Conservation (phyloP, 2,888 invertebrate species). For the Apodemia mormo region DNA sequence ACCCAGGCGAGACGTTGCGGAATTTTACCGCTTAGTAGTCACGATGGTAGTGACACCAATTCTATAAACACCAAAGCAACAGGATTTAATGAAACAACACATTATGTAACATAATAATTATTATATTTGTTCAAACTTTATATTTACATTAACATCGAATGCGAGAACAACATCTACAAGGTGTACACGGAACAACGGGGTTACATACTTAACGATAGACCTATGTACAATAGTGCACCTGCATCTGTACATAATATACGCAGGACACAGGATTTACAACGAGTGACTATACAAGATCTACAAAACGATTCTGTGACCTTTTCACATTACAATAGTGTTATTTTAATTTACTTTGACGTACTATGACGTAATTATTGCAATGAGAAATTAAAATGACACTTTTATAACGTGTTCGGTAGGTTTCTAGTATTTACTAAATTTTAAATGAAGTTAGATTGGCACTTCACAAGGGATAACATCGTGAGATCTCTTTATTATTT, state of each 20-base stretch:
- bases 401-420: too few species aligned
- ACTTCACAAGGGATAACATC: too few species aligned
- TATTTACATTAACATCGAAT: constrained; percentile 74
- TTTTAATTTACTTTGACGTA: neutral
- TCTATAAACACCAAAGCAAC: too few species aligned
- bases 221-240: constrained; percentile 17
- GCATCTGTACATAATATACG: constrained; percentile 19
- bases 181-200: constrained; percentile 43
- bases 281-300: constrained; percentile 16
- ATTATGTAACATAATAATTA: constrained; percentile 71
- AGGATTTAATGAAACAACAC: constrained; percentile 44
- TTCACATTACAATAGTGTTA: neutral
- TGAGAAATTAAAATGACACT: too few species aligned
- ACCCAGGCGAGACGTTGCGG: too few species aligned
- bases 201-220: constrained; percentile 1
- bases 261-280: constrained; percentile 12
- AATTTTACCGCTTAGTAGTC: too few species aligned
- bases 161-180: constrained; percentile 65
- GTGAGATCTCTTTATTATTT: too few species aligned
- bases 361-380: neutral
- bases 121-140: constrained; percentile 70
- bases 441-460: too few species aligned
- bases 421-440: too few species aligned
- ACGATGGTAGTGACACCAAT: too few species aligned
- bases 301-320: neutral